These are phyloP conservation scores for Nibea albiflora DNA, from an alignment of 2,113 vertebrate species.

Conservation along the genomic window DNA sequence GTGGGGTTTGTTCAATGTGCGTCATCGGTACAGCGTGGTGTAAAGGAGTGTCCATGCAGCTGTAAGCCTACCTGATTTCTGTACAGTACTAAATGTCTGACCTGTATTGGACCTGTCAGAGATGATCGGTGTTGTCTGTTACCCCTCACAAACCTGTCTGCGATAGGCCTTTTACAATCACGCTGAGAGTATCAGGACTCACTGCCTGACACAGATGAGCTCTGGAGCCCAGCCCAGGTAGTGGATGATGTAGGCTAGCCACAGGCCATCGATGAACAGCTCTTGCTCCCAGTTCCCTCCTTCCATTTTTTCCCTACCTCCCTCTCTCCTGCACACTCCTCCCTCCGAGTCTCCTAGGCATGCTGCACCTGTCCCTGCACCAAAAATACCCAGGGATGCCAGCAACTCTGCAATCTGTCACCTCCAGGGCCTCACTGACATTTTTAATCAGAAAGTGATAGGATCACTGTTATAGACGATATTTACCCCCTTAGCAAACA, in stretches of 20 bases:
- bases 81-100: constrained; percentile 47
- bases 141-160: constrained; percentile 59
- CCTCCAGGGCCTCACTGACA: constrained; percentile 78
- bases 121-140: constrained; percentile 66
- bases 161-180: constrained; percentile 70
- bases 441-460: constrained; percentile 84
- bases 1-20: constrained; percentile 44
- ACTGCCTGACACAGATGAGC: constrained; percentile 74
- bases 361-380: constrained; percentile 81
- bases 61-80: constrained; percentile 32
- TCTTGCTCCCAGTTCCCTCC: constrained; percentile 60
- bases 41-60: constrained; percentile 5
- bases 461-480: constrained; percentile 73
- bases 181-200: constrained; percentile 68
- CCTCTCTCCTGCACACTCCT: constrained; percentile 42
- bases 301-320: constrained; percentile 52
- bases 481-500: constrained; percentile 78
- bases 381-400: constrained; percentile 81
- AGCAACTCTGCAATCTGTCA: constrained; percentile 82
- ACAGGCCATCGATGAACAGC: constrained; percentile 71
- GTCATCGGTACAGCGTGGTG: constrained; percentile 40
- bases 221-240: constrained; percentile 72
- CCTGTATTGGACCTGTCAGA: constrained; percentile 59
- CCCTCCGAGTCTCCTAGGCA: constrained; percentile 75
- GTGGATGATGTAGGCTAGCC: constrained; percentile 63